Conservation (phyloP, 1,140 invertebrate species). For the Sycobia sp. region DNA sequence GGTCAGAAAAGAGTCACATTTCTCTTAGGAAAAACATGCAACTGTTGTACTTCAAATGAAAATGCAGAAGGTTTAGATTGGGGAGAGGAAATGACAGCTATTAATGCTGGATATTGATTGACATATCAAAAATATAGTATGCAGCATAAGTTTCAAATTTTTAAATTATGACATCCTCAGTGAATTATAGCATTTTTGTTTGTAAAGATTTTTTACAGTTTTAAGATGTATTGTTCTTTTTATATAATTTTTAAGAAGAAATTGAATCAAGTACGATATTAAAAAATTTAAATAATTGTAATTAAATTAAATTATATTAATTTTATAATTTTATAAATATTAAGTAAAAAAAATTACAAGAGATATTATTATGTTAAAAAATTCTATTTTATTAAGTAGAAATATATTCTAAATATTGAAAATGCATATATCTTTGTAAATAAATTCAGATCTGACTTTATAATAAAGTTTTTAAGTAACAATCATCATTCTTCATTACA, state of each 20-base stretch:
- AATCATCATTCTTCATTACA: not conserved
- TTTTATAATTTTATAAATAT: not conserved
- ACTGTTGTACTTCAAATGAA: slow-evolving; percentile 66
- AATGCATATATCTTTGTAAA: not conserved
- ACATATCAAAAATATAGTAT: not conserved
- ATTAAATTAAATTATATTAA: not conserved
- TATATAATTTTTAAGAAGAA: not conserved
- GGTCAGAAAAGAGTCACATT: slow-evolving; percentile 78
- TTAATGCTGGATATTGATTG: slow-evolving; percentile 73
- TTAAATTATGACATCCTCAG: no score
- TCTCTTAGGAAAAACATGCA: slow-evolving; percentile 75
- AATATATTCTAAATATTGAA: not conserved
- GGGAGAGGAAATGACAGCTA: slow-evolving; percentile 85
- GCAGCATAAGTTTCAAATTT: not conserved
- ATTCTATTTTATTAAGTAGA: no score
- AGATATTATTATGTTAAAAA: no score
- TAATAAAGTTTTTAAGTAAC: not conserved
- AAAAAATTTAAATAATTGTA: not conserved
- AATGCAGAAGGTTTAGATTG: slow-evolving; percentile 70
- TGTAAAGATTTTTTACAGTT: not conserved
- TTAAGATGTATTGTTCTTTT: not conserved
- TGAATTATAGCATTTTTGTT: not conserved
- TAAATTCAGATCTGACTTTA: not conserved
- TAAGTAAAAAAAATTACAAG: no score
- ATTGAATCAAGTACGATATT: no score